A percentile compares a stretch with the other conserved stretches of the same genome.
These are phyloP conservation scores for Phoenoteleia sp. DNA, from an alignment of 2,888 invertebrate genomes.

Conservation along the genomic window DNA sequence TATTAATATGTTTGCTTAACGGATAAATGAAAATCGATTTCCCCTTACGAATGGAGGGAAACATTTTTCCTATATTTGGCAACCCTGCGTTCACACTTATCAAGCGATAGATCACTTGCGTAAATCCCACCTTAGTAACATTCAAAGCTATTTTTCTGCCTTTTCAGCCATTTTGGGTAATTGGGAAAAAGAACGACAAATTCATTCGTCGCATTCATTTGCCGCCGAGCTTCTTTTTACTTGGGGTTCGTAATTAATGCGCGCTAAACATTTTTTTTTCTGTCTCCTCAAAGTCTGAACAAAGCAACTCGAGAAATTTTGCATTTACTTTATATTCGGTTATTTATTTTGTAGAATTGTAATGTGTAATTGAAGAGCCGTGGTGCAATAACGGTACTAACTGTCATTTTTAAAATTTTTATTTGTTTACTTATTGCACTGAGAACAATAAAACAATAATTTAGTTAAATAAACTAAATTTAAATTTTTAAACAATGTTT, in stretches of 20 bases:
- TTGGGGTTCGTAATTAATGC: conserved; percentile 35
- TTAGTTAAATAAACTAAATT: too few species aligned
- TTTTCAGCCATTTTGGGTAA: conserved; percentile 44
- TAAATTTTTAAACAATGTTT: neutral
- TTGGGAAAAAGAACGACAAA: conserved; percentile 47
- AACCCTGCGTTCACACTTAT: conserved; percentile 42
- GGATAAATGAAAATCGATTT: conserved; percentile 13
- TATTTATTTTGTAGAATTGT: conserved; percentile 33
- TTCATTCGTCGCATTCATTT: conserved; percentile 9
- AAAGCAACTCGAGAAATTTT: conserved; percentile 28
- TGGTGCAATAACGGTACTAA: too few species aligned
- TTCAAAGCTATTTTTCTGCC: conserved; percentile 53
- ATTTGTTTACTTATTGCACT: too few species aligned
- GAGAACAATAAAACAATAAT: too few species aligned
- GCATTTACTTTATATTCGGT: conserved; percentile 10
- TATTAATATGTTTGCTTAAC: neutral
- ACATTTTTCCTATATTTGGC: conserved; percentile 44
- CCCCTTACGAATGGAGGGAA: neutral
- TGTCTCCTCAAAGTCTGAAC: neutral
- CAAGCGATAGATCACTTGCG: conserved; percentile 56
- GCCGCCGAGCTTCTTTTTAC: neutral
- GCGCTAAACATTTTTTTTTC: conserved; percentile 17
- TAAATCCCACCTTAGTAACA: conserved; percentile 54
- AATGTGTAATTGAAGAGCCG: conserved; percentile 2
- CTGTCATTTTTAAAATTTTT: too few species aligned